These are phyloP conservation scores for Festucalex cinctus DNA, from an alignment of 2,113 vertebrate genomes.

Conservation along the genomic window DNA sequence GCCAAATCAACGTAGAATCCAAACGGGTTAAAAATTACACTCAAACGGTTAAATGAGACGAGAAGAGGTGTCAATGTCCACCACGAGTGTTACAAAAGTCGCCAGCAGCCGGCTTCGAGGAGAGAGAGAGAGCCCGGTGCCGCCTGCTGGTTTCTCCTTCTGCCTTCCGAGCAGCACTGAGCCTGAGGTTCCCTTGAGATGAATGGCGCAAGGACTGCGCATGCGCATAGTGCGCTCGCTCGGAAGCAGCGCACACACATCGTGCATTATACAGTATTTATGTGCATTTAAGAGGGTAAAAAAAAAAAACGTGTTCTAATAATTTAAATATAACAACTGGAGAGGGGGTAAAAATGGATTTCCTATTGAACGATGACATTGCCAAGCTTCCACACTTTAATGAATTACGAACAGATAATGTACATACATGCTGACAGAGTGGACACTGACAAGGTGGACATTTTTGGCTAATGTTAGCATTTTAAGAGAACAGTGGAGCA, in stretches of 20 bases:
- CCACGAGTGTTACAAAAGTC: slow-evolving; percentile 33
- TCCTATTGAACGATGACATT: too few relatives aligned
- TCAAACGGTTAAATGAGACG: slow-evolving; percentile 2
- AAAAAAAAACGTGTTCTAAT: too few relatives aligned
- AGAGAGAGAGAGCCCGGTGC: slow-evolving; percentile 37
- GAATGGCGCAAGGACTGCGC: slow-evolving; percentile 46
- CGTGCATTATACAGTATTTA: too few relatives aligned
- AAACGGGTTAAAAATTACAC: slow-evolving; percentile 1
- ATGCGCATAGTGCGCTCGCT: slow-evolving; percentile 32
- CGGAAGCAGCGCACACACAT: not conserved
- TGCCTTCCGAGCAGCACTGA: slow-evolving; percentile 31
- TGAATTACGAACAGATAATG: too few relatives aligned
- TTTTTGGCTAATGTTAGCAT: too few relatives aligned
- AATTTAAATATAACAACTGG: too few relatives aligned
- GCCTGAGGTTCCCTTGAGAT: slow-evolving; percentile 35
- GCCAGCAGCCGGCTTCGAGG: slow-evolving; percentile 16
- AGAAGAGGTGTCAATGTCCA: slow-evolving; percentile 27
- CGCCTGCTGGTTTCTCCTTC: slow-evolving; percentile 57
- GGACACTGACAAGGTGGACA: too few relatives aligned
- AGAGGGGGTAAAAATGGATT: too few relatives aligned
- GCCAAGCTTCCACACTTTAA: too few relatives aligned
- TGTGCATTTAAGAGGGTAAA: too few relatives aligned
- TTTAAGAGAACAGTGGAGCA: too few relatives aligned
- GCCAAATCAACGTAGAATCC: slow-evolving; percentile 23
- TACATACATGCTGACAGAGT: too few relatives aligned